These are phyloP conservation scores for Chionoecetes opilio DNA, from an alignment of 1,140 invertebrate genomes.

Conservation along the genomic window DNA sequence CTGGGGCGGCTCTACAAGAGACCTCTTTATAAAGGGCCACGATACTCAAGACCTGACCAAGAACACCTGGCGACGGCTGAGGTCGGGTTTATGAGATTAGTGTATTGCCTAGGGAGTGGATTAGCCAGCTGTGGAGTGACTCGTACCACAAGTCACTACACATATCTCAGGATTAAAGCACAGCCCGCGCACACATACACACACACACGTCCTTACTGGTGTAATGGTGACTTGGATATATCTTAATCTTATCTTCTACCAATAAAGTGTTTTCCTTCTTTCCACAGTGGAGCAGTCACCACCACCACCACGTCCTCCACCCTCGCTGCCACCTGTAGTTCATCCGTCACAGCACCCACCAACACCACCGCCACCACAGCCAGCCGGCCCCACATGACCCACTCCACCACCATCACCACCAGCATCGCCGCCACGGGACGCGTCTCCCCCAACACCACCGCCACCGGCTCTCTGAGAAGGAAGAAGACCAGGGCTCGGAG, in stretches of 20 bases:
- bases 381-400: neutral
- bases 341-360: slow-evolving; percentile 20
- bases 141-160: too few species aligned
- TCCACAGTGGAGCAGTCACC: neutral
- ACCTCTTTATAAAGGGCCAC: too few species aligned
- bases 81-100: too few species aligned
- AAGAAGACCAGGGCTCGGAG: slow-evolving; percentile 89
- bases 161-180: too few species aligned
- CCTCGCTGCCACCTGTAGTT: neutral
- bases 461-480: slow-evolving; percentile 86
- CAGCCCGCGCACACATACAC: neutral
- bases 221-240: neutral
- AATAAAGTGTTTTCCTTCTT: neutral
- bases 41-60: too few species aligned
- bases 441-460: slow-evolving; percentile 9
- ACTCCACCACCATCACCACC: slow-evolving; percentile 54
- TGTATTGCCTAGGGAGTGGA: too few species aligned
- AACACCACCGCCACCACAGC: slow-evolving; percentile 36
- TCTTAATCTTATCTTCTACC: neutral
- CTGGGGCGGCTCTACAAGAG: too few species aligned
- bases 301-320: neutral
- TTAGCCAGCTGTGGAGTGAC: too few species aligned
- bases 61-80: too few species aligned
- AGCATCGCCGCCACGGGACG: slow-evolving; percentile 15
- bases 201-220: slow-evolving; percentile 16